Conservation (phyloP, 2,113 vertebrate genomes). For the Nerophis lumbriciformis region DNA sequence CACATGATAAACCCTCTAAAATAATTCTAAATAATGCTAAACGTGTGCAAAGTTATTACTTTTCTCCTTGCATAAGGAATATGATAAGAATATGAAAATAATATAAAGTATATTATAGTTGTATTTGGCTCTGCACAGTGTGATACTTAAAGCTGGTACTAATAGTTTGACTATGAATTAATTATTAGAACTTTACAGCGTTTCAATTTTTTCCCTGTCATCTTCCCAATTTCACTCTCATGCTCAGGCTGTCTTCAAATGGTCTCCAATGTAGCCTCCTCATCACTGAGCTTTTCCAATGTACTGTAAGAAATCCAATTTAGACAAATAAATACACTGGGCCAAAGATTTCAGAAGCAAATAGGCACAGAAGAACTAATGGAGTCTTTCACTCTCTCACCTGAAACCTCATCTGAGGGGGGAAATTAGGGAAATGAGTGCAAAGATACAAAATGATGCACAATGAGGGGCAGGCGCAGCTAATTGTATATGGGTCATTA, state of each 20-base stretch:
- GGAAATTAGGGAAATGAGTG: slow-evolving; percentile 22
- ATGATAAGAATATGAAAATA: not conserved
- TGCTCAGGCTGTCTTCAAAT: slow-evolving; percentile 28
- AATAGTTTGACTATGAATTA: not conserved
- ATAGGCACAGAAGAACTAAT: slow-evolving; percentile 9
- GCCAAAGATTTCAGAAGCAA: slow-evolving; percentile 9
- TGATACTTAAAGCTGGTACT: not conserved
- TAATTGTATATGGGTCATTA: slow-evolving; percentile 25
- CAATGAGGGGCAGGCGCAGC: slow-evolving; percentile 11
- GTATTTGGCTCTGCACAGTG: not conserved
- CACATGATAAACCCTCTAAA: no score
- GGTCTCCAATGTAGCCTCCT: slow-evolving; percentile 14
- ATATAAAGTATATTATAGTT: not conserved
- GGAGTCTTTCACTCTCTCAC: slow-evolving; percentile 15
- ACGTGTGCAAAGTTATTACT: no score
- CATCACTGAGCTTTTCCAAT: slow-evolving; percentile 30
- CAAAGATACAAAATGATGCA: slow-evolving; percentile 17
- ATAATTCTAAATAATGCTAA: no score
- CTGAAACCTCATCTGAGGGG: slow-evolving; percentile 13
- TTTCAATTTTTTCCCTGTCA: not conserved
- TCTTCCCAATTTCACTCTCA: slow-evolving; percentile 8
- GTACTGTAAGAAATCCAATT: slow-evolving; percentile 49
- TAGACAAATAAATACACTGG: slow-evolving; percentile 28
- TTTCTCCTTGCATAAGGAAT: not conserved
- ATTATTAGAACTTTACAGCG: not conserved